Evolutionary conservation across 2,888 invertebrate genomes (phyloP).

Genomic region (Tortrix viridana): DNA sequence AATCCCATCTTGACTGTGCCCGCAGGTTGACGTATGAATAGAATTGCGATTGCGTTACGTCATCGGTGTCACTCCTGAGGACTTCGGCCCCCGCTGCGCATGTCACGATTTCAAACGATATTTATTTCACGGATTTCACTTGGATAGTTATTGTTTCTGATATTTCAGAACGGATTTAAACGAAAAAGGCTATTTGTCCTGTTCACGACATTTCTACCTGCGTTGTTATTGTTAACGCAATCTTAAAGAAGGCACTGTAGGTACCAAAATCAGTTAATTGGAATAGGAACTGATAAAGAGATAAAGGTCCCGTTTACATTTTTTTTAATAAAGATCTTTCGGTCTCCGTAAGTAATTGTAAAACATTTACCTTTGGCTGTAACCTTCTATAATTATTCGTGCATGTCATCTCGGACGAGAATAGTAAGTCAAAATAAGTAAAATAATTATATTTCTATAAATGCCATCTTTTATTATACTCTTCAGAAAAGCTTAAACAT

Average conservation of each 20-base stretch:
- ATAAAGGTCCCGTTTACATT: no score
- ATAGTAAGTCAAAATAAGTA: no score
- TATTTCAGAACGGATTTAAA: conserved; percentile 17
- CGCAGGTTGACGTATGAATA: conserved; percentile 61
- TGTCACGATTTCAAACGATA: conserved; percentile 31
- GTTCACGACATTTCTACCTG: background rate
- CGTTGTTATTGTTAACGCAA: background rate
- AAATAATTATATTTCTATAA: no score
- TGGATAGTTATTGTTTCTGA: conserved; percentile 31
- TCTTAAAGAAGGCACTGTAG: background rate
- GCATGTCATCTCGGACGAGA: no score
- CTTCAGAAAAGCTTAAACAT: no score
- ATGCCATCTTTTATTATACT: no score
- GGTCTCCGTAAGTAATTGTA: no score
- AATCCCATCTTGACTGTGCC: conserved; percentile 62
- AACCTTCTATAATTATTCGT: no score
- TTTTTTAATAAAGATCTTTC: no score
- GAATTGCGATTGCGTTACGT: conserved; percentile 54
- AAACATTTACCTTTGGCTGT: no score
- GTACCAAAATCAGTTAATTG: no score
- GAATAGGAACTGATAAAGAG: no score
- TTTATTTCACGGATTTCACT: conserved; percentile 29
- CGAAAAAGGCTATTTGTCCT: conserved; percentile 1
- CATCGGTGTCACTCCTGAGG: conserved; percentile 54
- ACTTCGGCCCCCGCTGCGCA: conserved; percentile 23